Conservation (phyloP, 2,888 invertebrate species). For the Cyclophora punctaria region DNA sequence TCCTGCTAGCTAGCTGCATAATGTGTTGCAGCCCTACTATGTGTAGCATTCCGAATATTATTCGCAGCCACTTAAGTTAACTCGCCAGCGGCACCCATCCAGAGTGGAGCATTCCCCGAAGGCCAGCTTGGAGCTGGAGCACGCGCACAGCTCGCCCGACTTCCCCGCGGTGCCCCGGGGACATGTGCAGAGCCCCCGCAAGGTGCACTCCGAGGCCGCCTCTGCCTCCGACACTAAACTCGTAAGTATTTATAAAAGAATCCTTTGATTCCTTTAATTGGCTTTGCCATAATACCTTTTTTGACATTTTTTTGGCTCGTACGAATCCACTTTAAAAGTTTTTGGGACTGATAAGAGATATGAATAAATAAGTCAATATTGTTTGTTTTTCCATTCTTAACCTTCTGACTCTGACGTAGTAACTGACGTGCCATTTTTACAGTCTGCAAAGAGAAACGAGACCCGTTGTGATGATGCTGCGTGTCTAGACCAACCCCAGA, state of each 20-base stretch:
- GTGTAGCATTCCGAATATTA: not conserved
- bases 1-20: no score
- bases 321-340: no score
- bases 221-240: constrained; percentile 42
- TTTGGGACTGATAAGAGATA: no score
- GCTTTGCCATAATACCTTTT: no score
- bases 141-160: constrained; percentile 34
- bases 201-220: constrained; percentile 23
- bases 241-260: constrained; percentile 18
- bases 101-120: constrained; percentile 20
- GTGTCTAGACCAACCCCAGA: constrained; percentile 14
- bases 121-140: constrained; percentile 22
- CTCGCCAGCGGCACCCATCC: constrained; percentile 22
- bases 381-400: no score
- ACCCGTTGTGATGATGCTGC: constrained; percentile 6
- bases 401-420: no score
- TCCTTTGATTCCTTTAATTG: no score
- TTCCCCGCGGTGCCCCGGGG: constrained; percentile 14
- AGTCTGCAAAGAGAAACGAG: constrained; percentile 27
- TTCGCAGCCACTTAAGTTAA: constrained; percentile 26
- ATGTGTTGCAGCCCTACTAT: no score
- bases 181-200: constrained; percentile 8
- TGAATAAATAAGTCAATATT: no score
- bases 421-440: constrained; percentile 1
- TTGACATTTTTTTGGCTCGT: no score